Conservation (phyloP, 2,888 invertebrate species). For the Ethmia dodecea region DNA sequence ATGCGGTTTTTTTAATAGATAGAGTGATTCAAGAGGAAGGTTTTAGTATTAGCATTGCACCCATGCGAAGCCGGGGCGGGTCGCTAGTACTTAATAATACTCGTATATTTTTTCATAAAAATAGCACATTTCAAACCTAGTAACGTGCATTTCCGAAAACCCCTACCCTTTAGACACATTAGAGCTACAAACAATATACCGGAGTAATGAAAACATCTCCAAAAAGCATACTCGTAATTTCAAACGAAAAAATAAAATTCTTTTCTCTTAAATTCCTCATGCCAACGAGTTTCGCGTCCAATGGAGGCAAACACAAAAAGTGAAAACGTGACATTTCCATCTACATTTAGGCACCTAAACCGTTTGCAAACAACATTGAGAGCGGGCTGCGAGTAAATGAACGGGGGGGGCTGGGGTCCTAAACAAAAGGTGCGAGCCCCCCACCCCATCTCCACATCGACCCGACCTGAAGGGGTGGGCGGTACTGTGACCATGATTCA, state of each 20-base stretch:
- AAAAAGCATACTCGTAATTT: neutral
- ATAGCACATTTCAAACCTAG: too few relatives aligned
- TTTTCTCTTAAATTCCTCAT: too few relatives aligned
- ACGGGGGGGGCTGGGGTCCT: constrained; percentile 55
- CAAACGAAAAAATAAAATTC: neutral
- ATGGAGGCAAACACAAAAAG: constrained; percentile 49
- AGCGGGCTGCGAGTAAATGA: constrained; percentile 64
- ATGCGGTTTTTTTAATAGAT: too few relatives aligned
- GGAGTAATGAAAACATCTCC: too few relatives aligned
- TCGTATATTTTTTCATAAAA: too few relatives aligned
- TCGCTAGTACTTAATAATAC: too few relatives aligned
- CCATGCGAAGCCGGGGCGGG: too few relatives aligned
- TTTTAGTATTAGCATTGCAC: too few relatives aligned
- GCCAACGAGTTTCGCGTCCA: neutral
- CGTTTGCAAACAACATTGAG: constrained; percentile 71
- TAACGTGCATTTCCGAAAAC: too few relatives aligned
- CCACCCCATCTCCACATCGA: constrained; percentile 50
- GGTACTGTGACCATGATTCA: constrained; percentile 28
- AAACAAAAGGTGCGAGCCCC: constrained; percentile 74
- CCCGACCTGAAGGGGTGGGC: constrained; percentile 47
- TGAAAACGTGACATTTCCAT: constrained; percentile 72
- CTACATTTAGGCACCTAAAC: constrained; percentile 73
- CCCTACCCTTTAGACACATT: too few relatives aligned
- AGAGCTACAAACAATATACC: too few relatives aligned
- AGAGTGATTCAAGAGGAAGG: too few relatives aligned